Percentiles rank a stretch among this genome's conserved stretches.
phyloP scores from a whole-genome alignment of 2,113 vertebrate genomes.

The Trichechus manatus region DNA sequence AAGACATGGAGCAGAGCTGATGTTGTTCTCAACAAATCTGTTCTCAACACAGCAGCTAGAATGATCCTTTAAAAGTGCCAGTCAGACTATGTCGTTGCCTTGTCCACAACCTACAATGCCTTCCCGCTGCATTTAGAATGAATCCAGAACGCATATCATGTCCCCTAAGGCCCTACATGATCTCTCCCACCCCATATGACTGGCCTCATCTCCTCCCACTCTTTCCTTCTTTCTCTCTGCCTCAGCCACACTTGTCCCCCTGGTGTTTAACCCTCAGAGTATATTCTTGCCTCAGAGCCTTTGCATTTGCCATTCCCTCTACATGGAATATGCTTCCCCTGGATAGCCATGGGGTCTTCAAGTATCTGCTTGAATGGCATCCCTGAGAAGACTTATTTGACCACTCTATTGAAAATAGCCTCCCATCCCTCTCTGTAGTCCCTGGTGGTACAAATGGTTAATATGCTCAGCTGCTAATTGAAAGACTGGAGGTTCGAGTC shows the following conservation, averaged over 20 bases:
- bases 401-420: background rate
- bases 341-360: background rate
- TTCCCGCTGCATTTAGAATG: constrained; percentile 30
- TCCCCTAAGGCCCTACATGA: background rate
- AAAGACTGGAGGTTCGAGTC: background rate
- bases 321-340: background rate
- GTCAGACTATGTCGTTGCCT: background rate
- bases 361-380: background rate
- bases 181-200: background rate
- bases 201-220: background rate
- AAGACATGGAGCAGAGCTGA: background rate
- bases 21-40: background rate
- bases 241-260: background rate
- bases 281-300: background rate
- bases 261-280: background rate
- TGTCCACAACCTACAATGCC: background rate
- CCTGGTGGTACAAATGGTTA: background rate
- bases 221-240: background rate
- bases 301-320: background rate
- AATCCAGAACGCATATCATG: background rate
- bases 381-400: constrained; percentile 12
- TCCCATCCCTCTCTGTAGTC: background rate
- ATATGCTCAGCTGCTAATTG: background rate
- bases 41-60: constrained; percentile 42
- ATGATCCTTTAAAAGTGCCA: constrained; percentile 26